Base-by-base conservation (phyloP, 2,888 invertebrate genomes). In the Diaphora mendica region DNA sequence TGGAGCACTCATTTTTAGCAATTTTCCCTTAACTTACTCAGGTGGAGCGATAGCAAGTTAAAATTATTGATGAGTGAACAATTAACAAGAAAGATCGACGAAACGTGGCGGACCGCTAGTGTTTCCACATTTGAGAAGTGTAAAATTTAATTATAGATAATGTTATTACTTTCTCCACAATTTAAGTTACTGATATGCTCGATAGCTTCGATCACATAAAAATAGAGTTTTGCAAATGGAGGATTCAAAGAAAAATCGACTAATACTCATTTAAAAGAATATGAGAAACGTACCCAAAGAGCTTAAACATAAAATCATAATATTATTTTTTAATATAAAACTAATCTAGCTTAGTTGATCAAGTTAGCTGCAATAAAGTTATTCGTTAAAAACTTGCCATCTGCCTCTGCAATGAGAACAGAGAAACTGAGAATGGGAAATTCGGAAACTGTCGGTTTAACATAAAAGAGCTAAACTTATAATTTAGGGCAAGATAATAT, bases 31-130 rank as follows among this genome's bases (percentile, higher is more conserved):
- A 79, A 79, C 82, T 79, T 85, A 88, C 86, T 89, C 88, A 87
- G 88, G 80, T 87, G 79, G 84, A 89, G 85, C 84, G 86, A 83
- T 85, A 86, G 81, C 85, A 87, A 88, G 84, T 74, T 88, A 88
- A 88, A 90, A 91, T 90, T 90, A 90, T 89, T 89, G 91, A 88
- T 72, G 90, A 91, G 82, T 86, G 87, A 86, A 89, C 89, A 90
- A 91, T 86, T 90, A 91, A 89, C 89, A 90, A 89, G 89, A 89
- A 90, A 89, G 89, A 89, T 89, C 90, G 90, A 92, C 91, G 93
- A 95, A 95, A 95, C 95, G 95, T 95, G 95, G 95, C 95, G 93
- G 88, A 88, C 86, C 74, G 80, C 81, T 82, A 84, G 90, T 92
- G 92, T 93, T 94, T 85, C 93, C 91, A 92, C 82, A 83, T 77